Conservation (phyloP, 2,797 vertebrate genomes). For the Rhabdomys pumilio region DNA sequence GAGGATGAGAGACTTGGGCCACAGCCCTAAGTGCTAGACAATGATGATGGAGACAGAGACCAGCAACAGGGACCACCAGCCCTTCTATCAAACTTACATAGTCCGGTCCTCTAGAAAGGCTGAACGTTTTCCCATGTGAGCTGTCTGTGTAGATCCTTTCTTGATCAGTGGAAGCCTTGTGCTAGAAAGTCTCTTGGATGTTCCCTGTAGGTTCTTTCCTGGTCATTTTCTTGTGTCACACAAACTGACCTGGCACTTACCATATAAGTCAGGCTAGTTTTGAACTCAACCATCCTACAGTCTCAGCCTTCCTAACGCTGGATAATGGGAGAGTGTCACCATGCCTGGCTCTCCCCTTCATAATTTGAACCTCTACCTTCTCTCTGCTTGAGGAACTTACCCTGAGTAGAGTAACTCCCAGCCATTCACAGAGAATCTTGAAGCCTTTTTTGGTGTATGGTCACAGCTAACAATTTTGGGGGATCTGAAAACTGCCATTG, state of each 20-base stretch:
- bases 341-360: not conserved
- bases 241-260: too few relatives aligned
- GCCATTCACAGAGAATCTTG: not conserved
- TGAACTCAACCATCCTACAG: not conserved
- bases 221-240: too few relatives aligned
- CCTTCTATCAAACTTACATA: rapidly evolving
- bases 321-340: too few relatives aligned
- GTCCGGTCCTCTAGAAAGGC: not conserved
- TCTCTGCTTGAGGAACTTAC: not conserved
- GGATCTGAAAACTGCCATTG: too few relatives aligned
- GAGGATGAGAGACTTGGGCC: too few relatives aligned
- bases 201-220: too few relatives aligned
- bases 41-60: too few relatives aligned
- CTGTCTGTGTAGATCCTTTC: not conserved
- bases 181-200: not conserved
- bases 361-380: not conserved
- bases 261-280: not conserved
- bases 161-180: not conserved
- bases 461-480: not conserved
- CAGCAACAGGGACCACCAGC: rapidly evolving
- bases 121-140: not conserved
- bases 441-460: not conserved
- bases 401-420: not conserved
- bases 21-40: too few relatives aligned
- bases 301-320: too few relatives aligned